Conservation (phyloP, 2,888 invertebrate genomes). For the Brachylomia viminalis region DNA sequence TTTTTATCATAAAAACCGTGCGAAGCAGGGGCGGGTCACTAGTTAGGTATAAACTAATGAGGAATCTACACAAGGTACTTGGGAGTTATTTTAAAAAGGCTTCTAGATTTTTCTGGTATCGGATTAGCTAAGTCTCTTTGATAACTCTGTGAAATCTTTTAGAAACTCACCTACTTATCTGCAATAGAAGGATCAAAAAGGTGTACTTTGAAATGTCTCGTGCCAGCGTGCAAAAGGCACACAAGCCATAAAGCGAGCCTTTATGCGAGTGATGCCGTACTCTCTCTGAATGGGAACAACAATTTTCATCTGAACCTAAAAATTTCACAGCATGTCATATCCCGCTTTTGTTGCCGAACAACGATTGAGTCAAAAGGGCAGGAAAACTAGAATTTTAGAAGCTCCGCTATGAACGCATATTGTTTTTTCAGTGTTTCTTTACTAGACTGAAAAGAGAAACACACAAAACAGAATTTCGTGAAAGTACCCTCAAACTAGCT, state of each 20-base stretch:
- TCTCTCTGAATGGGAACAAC: slow-evolving; percentile 41
- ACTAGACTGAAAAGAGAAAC: neutral
- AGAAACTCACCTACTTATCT: neutral
- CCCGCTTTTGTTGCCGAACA: slow-evolving; percentile 35
- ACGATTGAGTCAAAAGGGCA: neutral
- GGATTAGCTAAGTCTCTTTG: neutral
- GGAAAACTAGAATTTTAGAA: slow-evolving; percentile 6
- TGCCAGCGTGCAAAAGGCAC: slow-evolving; percentile 35
- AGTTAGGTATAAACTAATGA: neutral
- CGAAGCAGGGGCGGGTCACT: neutral
- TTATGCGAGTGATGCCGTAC: slow-evolving; percentile 41
- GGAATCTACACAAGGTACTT: neutral
- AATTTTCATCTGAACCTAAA: slow-evolving; percentile 59
- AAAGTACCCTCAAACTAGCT: neutral
- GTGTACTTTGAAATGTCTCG: slow-evolving; percentile 5
- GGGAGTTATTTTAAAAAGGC: neutral
- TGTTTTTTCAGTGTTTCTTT: neutral
- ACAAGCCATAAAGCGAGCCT: slow-evolving; percentile 40
- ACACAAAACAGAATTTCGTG: neutral
- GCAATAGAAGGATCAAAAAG: slow-evolving; percentile 6
- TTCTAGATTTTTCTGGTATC: neutral
- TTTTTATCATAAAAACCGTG: neutral
- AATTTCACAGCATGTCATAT: slow-evolving; percentile 30
- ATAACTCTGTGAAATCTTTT: neutral
- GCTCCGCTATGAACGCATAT: neutral